Evolutionary conservation across 2,113 vertebrate genomes (phyloP).

Genomic region (Leucopsar rothschildi): DNA sequence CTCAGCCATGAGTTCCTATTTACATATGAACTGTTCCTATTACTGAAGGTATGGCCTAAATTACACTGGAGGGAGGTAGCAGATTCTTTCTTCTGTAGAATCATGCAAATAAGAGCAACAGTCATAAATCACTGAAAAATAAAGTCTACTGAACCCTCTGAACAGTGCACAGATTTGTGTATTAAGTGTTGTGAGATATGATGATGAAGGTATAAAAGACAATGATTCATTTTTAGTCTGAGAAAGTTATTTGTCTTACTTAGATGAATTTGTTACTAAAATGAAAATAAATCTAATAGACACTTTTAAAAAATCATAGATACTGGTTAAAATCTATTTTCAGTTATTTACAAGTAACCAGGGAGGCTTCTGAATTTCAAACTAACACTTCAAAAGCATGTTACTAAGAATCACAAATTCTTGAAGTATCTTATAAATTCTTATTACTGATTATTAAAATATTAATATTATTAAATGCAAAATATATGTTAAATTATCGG

Average conservation of each 20-base stretch:
- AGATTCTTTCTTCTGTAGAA: background rate
- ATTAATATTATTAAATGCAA: background rate
- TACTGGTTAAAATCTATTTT: background rate
- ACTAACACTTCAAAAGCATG: background rate
- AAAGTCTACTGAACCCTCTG: background rate
- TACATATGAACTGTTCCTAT: background rate
- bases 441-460: background rate
- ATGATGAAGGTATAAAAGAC: constrained; percentile 2
- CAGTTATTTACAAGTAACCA: accelerated
- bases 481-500: background rate
- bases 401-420: background rate
- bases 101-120: background rate
- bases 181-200: background rate
- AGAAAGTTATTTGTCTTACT: constrained; percentile 23
- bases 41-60: background rate
- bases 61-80: background rate
- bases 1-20: background rate
- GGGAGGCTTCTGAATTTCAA: background rate
- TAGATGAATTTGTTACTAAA: background rate
- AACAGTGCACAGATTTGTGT: background rate
- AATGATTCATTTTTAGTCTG: background rate
- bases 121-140: constrained; percentile 19
- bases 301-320: background rate
- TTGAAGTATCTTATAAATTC: background rate
- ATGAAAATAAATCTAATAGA: constrained; percentile 7